Base-by-base conservation (phyloP, 2,888 invertebrate genomes). In the Drosophila colorata region DNA sequence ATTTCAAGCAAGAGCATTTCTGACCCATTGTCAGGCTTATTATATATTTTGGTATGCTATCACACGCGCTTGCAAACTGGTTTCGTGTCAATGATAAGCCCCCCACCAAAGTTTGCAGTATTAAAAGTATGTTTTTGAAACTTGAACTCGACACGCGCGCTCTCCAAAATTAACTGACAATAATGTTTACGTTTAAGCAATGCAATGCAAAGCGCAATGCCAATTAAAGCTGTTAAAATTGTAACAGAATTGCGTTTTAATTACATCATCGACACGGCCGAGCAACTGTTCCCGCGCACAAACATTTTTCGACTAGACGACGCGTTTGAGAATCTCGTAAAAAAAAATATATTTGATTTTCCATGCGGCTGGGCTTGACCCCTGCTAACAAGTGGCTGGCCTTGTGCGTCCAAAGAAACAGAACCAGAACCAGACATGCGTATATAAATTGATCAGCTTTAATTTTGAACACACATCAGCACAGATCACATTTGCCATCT, bases 401-500 rank as follows among this genome's bases (percentile, higher is more conserved):
- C 76, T 76, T 63, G 72, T 31, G 20, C 38, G 47, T 59, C 72
- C 72, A 71, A 76, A 67, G 16, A 56, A 69, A 60, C 33, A 43
- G 40, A 74, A 35, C 33, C 33, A 43, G 40, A 74, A 35, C 33
- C 55, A 59, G 49, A 76, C 43, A 59, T 63, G 80, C 57, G 77
- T 75, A 46, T 33, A 43, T 64, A 69, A 74, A 74, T 79, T 79
- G 80, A 79, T 78, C 76, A 51, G 79, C 74, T 74, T 79, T 74
- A 79, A 74, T 69, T 16, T 46, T 48, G 57, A 41, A 3, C n/a
- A 46, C 48, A 55, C 58, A 71, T 53, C 23, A 64, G 77, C 64
- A 48, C 66, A 65, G 41, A 71, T 52, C 41, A 44, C 16, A 51
- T 55, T 69, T 43, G 53, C 44, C 38, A 18, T 58, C 55, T 41